Conservation (phyloP, 2,797 vertebrate species). For the Chaenodraco wilsoni region DNA sequence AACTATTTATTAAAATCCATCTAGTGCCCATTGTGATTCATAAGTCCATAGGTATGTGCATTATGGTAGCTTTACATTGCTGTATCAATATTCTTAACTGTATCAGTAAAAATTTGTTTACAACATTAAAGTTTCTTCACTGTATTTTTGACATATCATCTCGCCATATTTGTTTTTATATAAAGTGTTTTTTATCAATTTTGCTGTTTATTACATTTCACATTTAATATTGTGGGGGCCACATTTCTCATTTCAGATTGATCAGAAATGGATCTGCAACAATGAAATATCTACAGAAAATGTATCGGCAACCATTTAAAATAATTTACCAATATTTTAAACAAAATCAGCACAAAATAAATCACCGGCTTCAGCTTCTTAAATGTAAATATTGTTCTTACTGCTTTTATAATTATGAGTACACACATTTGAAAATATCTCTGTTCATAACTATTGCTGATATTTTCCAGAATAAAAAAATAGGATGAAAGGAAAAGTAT, state of each 20-base stretch:
- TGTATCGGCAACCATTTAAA: background rate
- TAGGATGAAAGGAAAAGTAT: background rate
- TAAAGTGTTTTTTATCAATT: background rate
- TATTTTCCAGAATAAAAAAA: background rate
- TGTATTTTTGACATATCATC: conserved; percentile 16
- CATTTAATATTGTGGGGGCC: background rate
- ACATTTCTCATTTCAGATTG: background rate
- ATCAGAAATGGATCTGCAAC: background rate
- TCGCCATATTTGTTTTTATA: background rate
- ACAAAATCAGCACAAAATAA: background rate
- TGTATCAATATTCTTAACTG: conserved; percentile 96
- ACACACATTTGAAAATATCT: background rate
- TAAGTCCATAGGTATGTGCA: conserved; percentile 92
- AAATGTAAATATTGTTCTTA: background rate
- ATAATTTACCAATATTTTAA: background rate
- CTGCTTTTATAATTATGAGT: too few species aligned
- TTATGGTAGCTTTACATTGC: conserved; percentile 95
- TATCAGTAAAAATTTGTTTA: conserved; percentile 99
- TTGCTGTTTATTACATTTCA: background rate
- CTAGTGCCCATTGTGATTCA: conserved; percentile 92
- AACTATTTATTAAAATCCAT: conserved; percentile 99
- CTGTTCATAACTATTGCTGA: background rate
- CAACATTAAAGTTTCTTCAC: conserved; percentile 77
- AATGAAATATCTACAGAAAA: background rate
- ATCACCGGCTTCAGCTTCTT: background rate